Evolutionary conservation across 1,140 invertebrate species (phyloP), one percentile per base, ranked within the genome.

Genomic region (Trissolcus basalis): DNA sequence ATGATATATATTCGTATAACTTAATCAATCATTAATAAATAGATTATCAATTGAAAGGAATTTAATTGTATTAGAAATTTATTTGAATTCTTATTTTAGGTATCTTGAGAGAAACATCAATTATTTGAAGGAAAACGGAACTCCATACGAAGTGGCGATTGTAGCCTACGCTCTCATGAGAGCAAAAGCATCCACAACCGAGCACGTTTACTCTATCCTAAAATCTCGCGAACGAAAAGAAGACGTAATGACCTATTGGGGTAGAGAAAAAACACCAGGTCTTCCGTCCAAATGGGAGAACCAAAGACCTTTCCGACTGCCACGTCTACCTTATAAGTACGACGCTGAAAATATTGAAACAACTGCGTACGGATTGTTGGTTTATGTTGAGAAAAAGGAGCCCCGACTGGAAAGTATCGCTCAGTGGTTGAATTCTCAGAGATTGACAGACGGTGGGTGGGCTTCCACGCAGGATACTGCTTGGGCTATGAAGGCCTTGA

Each of bases 391-490:
- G 9, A 94, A 96, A 82, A 70, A 80, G 14, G 95, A 96, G 71
- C 90, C 94, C 65, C 90, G 93, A 53, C 90, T 93, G 19, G 95
- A 96, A 65, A 91, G 93, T 9, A 97, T 98, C 81, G 96, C 98
- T 15, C 93, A 94, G 80, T 99, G 97, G 97, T 87, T 99, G 5
- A 97, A 97, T 85, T 91, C 94, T 0, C 97, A 98, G 83, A 90
- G 97, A 49, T 89, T 98, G 0, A 93, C 93, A n/a, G 94, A 98
- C 80, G 95, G 95, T 36, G 97, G 96, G 0, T 98, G 97, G 96
- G 95, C 96, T 0, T 97, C 96, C 0, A 97, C 97, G 4, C 96
- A 97, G 88, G 96, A 97, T 83, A 96, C 96, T 0, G 93, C 96
- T 67, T 92, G 96, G 79, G 96, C 96, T 0, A 89, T 97, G 85